Evolutionary conservation across 2,888 invertebrate species (phyloP).

Genomic region (Panzeria rudis): DNA sequence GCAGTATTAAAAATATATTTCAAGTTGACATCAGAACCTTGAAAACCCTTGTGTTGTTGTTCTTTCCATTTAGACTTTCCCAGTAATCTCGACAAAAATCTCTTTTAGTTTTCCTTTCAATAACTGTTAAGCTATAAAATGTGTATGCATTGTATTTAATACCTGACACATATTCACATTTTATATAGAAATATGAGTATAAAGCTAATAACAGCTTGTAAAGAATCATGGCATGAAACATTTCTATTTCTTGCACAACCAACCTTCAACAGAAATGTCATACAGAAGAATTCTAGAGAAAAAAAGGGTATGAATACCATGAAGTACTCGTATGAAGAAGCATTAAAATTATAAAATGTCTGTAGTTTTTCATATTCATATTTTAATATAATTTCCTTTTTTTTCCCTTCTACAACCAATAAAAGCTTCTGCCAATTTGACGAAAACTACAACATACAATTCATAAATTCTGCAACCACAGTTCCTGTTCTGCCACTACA

Average conservation of each 20-base stretch:
- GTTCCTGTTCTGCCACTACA: slow-evolving; percentile 2
- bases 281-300: background rate
- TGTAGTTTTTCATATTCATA: background rate
- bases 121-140: background rate
- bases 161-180: background rate
- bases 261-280: background rate
- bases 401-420: slow-evolving; percentile 23
- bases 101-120: slow-evolving; percentile 56
- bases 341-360: slow-evolving; percentile 27
- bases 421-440: slow-evolving; percentile 32
- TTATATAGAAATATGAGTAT: background rate
- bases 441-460: slow-evolving; percentile 4
- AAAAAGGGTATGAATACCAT: background rate
- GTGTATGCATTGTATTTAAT: background rate
- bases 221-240: slow-evolving; percentile 42
- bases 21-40: slow-evolving; percentile 26
- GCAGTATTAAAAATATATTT: slow-evolving; percentile 13
- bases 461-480: slow-evolving; percentile 22
- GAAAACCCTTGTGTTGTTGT: slow-evolving; percentile 21
- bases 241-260: slow-evolving; percentile 4
- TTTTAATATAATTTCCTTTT: background rate
- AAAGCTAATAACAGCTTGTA: slow-evolving; percentile 27
- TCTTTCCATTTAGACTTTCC: background rate
- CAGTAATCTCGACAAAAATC: slow-evolving; percentile 47
- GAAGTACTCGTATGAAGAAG: background rate